phyloP scores from a whole-genome alignment of 1,140 invertebrate genomes.

The Augochlora pura region DNA sequence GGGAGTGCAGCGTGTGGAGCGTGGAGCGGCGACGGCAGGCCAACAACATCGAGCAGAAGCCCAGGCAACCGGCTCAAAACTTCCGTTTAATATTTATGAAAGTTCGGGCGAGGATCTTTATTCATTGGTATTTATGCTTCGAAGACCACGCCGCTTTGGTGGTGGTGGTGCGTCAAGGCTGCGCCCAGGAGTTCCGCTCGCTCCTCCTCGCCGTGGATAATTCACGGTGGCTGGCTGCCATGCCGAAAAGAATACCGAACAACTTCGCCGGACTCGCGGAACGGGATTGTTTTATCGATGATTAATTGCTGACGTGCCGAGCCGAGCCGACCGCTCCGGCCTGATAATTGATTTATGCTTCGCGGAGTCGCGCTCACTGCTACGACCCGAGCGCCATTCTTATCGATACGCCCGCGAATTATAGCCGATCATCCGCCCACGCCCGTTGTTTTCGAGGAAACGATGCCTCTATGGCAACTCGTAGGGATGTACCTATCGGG shows the following conservation, averaged over 20 bases:
- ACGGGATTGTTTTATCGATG: background rate
- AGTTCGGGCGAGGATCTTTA: conserved; percentile 20
- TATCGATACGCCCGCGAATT: no score
- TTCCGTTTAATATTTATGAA: conserved; percentile 44
- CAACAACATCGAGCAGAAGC: no score
- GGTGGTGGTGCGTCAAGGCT: background rate
- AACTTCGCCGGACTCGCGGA: background rate
- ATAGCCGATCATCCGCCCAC: no score
- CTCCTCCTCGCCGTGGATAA: conserved; percentile 3
- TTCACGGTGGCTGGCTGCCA: background rate
- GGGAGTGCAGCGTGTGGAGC: no score
- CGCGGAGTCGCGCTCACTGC: background rate
- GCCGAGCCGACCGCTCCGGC: background rate
- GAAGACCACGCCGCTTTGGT: background rate
- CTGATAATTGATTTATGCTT: background rate
- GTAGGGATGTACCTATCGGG: no score
- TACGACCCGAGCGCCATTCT: no score
- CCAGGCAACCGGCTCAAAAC: background rate
- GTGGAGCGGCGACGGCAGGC: background rate
- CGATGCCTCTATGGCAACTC: no score
- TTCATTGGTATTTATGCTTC: conserved; percentile 33
- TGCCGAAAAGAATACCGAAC: background rate
- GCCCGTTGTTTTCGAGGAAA: no score
- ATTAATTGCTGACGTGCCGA: background rate
- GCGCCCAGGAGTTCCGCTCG: background rate